phyloP scores from a whole-genome alignment of 2,113 vertebrate genomes.

The Oryctolagus cuniculus region DNA sequence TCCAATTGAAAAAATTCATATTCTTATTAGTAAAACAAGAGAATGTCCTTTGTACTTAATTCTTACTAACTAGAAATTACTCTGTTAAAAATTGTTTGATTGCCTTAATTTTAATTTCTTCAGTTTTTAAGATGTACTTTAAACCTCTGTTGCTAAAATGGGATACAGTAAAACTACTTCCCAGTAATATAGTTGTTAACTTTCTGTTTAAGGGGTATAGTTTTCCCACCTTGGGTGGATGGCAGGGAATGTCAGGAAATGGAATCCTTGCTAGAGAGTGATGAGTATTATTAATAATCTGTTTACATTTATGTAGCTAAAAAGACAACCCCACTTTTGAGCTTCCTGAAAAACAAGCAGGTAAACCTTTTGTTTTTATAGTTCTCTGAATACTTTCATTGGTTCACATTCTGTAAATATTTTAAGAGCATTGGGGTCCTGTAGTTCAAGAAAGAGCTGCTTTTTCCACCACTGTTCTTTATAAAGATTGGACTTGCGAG shows the following conservation, averaged over 20 bases:
- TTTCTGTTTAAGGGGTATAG: constrained; percentile 51
- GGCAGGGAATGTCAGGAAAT: constrained; percentile 75
- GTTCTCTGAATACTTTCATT: constrained; percentile 69
- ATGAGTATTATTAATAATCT: constrained; percentile 81
- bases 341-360: constrained; percentile 99
- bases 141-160: constrained; percentile 36
- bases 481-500: constrained; percentile 2
- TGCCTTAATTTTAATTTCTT: constrained; percentile 59
- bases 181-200: constrained; percentile 1
- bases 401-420: constrained; percentile 53
- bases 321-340: constrained; percentile 98
- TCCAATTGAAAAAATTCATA: constrained; percentile 50
- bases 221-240: constrained; percentile 69
- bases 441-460: constrained; percentile 19
- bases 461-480: constrained; percentile 40
- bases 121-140: constrained; percentile 57
- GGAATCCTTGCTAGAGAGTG: constrained; percentile 63
- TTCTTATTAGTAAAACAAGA: constrained; percentile 36
- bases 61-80: constrained; percentile 47
- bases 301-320: constrained; percentile 90
- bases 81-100: constrained; percentile 17
- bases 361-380: constrained; percentile 87
- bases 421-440: constrained; percentile 46
- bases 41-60: constrained; percentile 53
- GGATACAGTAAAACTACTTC: constrained; percentile 51